Conservation (phyloP, 2,797 vertebrate genomes). For the Pyrrhura leucotis region DNA sequence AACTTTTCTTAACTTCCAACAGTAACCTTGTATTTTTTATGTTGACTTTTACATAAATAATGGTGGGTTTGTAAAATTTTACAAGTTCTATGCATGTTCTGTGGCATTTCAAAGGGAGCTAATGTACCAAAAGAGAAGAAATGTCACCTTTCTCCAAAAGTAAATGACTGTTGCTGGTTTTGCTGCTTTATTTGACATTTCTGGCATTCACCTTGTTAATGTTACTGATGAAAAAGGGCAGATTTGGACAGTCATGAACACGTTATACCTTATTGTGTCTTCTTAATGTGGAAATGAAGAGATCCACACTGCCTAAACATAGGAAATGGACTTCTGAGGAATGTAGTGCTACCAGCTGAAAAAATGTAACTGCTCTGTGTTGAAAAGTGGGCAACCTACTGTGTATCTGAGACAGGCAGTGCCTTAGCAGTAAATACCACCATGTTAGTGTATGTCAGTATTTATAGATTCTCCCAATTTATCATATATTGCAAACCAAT, state of each 20-base stretch:
- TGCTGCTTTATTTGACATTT: background rate
- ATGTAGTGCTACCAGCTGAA: background rate
- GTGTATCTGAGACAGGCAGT: background rate
- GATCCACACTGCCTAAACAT: background rate
- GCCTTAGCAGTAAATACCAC: background rate
- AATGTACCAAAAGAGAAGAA: constrained; percentile 1
- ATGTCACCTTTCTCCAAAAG: constrained; percentile 6
- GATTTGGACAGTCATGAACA: background rate
- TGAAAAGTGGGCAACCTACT: background rate
- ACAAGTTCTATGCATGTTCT: background rate
- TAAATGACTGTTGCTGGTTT: background rate
- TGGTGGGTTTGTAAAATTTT: background rate
- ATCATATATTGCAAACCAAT: background rate
- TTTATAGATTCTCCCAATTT: background rate
- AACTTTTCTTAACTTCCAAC: background rate
- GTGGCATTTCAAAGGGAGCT: constrained; percentile 14
- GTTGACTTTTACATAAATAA: background rate
- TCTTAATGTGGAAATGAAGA: background rate
- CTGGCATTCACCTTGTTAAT: background rate
- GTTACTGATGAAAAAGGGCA: background rate
- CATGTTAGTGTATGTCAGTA: background rate
- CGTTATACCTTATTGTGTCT: background rate
- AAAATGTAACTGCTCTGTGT: background rate
- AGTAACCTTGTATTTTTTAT: background rate
- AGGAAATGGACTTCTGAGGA: background rate